Evolutionary conservation across 1,140 invertebrate genomes (phyloP), one percentile per base, ranked within the genome.

Genomic region (Phocides pigmalion): DNA sequence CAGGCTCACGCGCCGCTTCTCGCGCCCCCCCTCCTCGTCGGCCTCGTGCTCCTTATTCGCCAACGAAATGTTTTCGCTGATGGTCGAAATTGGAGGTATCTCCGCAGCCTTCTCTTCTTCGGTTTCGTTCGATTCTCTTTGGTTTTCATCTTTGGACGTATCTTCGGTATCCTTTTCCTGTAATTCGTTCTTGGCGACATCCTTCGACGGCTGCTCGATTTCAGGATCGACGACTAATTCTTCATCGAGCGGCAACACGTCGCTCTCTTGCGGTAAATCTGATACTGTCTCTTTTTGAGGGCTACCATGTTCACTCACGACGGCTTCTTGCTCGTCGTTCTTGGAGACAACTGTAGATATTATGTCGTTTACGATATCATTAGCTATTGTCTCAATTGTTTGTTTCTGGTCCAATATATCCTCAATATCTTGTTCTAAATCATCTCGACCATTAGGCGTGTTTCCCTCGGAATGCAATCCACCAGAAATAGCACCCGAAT

Each of bases 51-150:
- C 83, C 8, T 88, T 90, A 64, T 92, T 92, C 3, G 82, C 82
- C 22, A 91, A 66, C 0, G 89, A 89, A 66, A 92, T 92, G 66
- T 92, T 92, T 62, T 95, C 95, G 93, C 94, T 95, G 81, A 95
- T 94, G 75, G 94, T 95, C 67, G 94, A 95, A 92, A 95, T 95
- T 70, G 94, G 94, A 81, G 94, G 93, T 68, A 95, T 95, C 91
- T 94, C 94, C 72, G 94, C 93, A 66, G 93, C 92, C 74, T 92
- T 93, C 82, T 93, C 92, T 61, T 87, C 87, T 84, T 93, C 86
- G 76, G 82, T 76, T 89, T 91, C 66, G 66, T 78, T 69, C 3
- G 35, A 64, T 62, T 84, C 65, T 79, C 78, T 87, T 70, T 86
- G 76, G 63, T 68, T 79, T 70, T 89, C 87, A 53, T 88, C 89